Evolutionary conservation across 37 sponge, comb jelly and placozoan species (phyloP), one percentile per base, ranked within the genome.

Genomic region (Diacarnus erythraeanus): DNA sequence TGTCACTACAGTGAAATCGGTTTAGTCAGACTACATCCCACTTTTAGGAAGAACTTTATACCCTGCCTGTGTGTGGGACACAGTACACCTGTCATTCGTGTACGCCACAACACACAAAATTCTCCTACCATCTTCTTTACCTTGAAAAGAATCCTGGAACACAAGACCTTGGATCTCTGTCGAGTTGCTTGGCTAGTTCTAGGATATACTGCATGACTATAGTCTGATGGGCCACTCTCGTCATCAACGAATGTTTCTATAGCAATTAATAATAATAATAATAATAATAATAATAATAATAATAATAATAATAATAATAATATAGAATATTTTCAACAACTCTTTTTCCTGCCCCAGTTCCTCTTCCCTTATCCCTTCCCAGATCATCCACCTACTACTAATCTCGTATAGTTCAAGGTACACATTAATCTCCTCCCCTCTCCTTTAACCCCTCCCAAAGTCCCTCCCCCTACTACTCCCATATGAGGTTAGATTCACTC

Each of bases 161-260:
- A 76, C 95, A 94, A 25, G 90, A 94, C 54, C 97, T 74, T 4
- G 99, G 99, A 40, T 96, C 95, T 54, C 86, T 69, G 3, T 94
- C 72, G 64, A 98, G 77, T 61, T 91, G 92, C 29, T 83, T 89
- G 63, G 92, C 92, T 63, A 98, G 83, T 76, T 98, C 95, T 57
- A 98, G 83, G 34, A 98, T 89, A 87, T 96, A 98, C 84, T 98
- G 97, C 90, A 98, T 91, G 37, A 94, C 90, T 18, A 98, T 94
- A 3, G 93, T 87, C 77, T 98, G 99, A 43, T 90, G 92, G n/a
- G 99, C 92, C 43, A 98, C 99, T 58, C 84, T 79, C 80, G 86
- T 74, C 98, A 98, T 95, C 76, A 98, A 79, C 18, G 90, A 78
- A 77, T 79, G 80, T 77, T 94, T 94, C 95, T 96, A 72, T 23